Base-by-base conservation (phyloP, 2,113 vertebrate species). In the Pyrgilauda ruficollis region DNA sequence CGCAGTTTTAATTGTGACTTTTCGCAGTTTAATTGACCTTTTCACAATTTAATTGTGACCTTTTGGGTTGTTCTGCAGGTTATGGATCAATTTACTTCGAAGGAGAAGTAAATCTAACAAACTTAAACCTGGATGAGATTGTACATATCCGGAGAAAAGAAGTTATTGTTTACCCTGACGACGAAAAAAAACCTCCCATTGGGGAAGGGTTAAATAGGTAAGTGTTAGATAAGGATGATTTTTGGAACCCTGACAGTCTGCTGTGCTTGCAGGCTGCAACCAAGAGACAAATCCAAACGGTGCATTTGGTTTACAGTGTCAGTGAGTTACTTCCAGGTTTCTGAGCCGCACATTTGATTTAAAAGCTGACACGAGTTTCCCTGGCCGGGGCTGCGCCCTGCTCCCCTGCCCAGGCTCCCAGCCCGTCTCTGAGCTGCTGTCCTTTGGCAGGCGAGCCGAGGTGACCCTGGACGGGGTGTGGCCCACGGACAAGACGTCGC, bases 401-500 rank as follows among this genome's bases (percentile, higher is more conserved):
- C 31, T 24, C 2, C 64, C 8, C 10, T 33, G 43, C 15, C 37
- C 37, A 5, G n/a, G 11, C 7, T 11, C 5, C 79, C 23, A 12
- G 10, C 7, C 24, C 75, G 11, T 23, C 30, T 9, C 39, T 39
- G 5, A 52, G 6, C 0, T 1, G 8, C 0, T 13, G 23, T 59
- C 31, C 18, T 6, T 23, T 30, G 13, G 19, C 87, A 98, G 98
- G 59, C 96, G 97, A 37, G 99, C 99, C 0, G 99, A 99, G 96
- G 99, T 99, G 43, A 99, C 99, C 0, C 94, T 99, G 79, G 99
- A 99, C 19, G 99, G 99, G 3, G 99, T 99, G 64, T 99, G 99
- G 99, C 99, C 99, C 4, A 99, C 98, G 2, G 99, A 99, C 77
- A 99, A 99, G 96, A 99, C 98, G 1, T 98, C 98, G 1, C 98